A percentile compares a stretch with the other conserved stretches of the same genome.
These are phyloP conservation scores for Plecturocebus donacophilus DNA, from an alignment of 2,113 vertebrate genomes.

Conservation along the genomic window DNA sequence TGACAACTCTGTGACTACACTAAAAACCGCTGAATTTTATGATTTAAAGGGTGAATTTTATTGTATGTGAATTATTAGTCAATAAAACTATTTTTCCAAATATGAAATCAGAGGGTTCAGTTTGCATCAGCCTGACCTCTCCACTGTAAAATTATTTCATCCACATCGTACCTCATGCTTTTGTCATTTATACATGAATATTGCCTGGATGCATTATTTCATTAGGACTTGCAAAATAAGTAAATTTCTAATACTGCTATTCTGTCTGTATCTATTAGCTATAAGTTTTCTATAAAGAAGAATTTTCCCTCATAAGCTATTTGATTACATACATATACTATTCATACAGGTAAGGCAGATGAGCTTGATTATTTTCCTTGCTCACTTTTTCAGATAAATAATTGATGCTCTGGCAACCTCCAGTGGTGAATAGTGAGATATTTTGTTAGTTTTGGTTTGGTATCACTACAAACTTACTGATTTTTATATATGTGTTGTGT, in stretches of 20 bases:
- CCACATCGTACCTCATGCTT: background rate
- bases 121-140: background rate
- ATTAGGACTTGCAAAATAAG: background rate
- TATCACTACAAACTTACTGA: background rate
- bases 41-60: background rate
- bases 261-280: background rate
- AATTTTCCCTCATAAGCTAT: background rate
- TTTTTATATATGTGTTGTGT: background rate
- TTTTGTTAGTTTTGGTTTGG: background rate
- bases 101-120: background rate
- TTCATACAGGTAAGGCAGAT: background rate
- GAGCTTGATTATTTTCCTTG: background rate
- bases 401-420: constrained; percentile 52
- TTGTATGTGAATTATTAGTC: background rate
- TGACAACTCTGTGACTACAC: background rate
- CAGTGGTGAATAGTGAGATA: constrained; percentile 46
- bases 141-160: background rate
- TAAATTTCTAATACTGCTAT: background rate
- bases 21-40: background rate
- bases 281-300: background rate
- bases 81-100: background rate
- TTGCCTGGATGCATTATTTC: background rate
- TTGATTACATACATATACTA: background rate
- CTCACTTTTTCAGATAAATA: background rate
- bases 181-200: background rate